These are phyloP conservation scores for Sphaeridia pumilis DNA, from an alignment of 2,888 invertebrate genomes.

Conservation along the genomic window DNA sequence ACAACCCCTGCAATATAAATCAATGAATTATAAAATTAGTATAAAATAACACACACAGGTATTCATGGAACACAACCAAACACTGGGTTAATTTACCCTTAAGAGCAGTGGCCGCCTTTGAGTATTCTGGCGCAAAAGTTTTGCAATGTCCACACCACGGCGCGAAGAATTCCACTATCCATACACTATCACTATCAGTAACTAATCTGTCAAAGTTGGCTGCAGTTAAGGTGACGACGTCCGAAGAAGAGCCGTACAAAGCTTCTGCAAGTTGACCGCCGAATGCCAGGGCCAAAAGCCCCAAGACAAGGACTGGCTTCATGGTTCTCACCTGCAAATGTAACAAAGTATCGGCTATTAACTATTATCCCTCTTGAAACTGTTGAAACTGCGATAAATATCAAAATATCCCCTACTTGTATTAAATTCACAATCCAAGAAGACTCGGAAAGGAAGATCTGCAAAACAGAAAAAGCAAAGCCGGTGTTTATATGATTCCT, in stretches of 20 bases:
- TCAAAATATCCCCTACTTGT: too few species aligned
- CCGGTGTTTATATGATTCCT: too few species aligned
- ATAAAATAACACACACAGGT: neutral
- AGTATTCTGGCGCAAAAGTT: constrained; percentile 79
- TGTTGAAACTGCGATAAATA: neutral
- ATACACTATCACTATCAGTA: constrained; percentile 67
- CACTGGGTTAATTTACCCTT: constrained; percentile 50
- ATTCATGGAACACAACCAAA: neutral
- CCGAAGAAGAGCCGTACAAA: constrained; percentile 43
- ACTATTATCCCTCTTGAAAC: neutral
- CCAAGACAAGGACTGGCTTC: neutral
- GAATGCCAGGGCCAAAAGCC: neutral
- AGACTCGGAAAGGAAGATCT: too few species aligned
- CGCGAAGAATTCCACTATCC: constrained; percentile 94
- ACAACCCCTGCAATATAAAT: constrained; percentile 61
- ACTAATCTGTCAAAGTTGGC: constrained; percentile 78
- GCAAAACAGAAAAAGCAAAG: too few species aligned
- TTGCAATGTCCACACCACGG: constrained; percentile 71
- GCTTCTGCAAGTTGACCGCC: constrained; percentile 18
- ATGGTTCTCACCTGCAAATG: too few species aligned
- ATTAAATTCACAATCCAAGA: too few species aligned
- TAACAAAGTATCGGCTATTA: neutral
- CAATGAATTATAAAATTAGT: neutral
- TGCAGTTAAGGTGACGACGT: constrained; percentile 75
- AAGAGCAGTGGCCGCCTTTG: constrained; percentile 80